Evolutionary conservation across 2,113 vertebrate species (phyloP), one percentile per base, ranked within the genome.

Genomic region (Etheostoma cragini): DNA sequence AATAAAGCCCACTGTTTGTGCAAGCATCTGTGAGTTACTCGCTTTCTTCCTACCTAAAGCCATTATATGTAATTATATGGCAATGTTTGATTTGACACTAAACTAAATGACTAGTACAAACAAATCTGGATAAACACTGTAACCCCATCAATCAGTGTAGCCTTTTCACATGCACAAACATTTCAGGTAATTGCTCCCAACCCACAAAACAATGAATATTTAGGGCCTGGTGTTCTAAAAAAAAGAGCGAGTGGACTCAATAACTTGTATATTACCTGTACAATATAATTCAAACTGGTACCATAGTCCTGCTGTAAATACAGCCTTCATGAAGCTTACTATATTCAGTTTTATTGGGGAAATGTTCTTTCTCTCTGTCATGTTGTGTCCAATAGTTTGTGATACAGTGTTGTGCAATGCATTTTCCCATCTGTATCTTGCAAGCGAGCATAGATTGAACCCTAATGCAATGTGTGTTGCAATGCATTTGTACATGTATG

Each of bases 181-280:
- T 87, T 78, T 52, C 66, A 76, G 42, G 56, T 78, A 57, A 88
- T 81, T 81, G 73, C 74, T 78, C 38, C 52, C 26, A n/a, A 81
- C 62, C 56, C 63, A 80, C 80, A 77, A 56, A 83, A 66, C 62
- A 72, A 76, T 75, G 46, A 82, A 78, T 78, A 87, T 84, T 78
- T 72, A 75, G 30, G 24, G 58, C 4, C 14, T 4, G 16, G 53
- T 72, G 71, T 66, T 69, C 24, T 49, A 74, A 76, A 45, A 73
- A 35, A 76, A 10, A 62, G 45, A 79, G 35, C 14, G 15, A 85
- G 69, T 70, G 42, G 45, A 47, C 33, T 38, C 19, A 62, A 46
- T 67, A 38, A 71, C 22, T 22, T 49, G n/a, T 49, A 45, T 22
- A 76, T 66, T 63, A 69, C 67, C 12, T 61, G 42, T 16, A 66